Percentiles rank a stretch among this genome's conserved stretches.
Conservation (phyloP, 2,888 invertebrate genomes). For the Machimus rusticus region DNA sequence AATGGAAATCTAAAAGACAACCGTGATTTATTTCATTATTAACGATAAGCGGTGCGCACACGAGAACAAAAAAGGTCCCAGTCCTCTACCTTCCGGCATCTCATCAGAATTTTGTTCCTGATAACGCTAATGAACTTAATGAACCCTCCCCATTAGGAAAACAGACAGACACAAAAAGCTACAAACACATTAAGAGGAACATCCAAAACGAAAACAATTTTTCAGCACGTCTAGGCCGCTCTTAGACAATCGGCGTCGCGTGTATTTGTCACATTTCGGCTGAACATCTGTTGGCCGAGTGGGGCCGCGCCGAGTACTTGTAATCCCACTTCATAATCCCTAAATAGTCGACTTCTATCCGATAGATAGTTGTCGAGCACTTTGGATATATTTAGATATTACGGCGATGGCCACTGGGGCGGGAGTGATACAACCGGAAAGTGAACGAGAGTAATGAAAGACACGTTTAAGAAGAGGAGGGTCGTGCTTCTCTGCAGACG, state of each 20-base stretch:
- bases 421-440: neutral
- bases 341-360: constrained; percentile 3
- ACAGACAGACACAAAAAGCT: neutral
- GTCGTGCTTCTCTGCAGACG: neutral
- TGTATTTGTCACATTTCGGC: neutral
- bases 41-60: neutral
- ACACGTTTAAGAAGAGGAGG: neutral
- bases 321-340: constrained; percentile 21
- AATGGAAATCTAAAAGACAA: neutral
- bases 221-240: neutral
- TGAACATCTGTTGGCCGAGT: constrained; percentile 5
- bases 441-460: neutral
- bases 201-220: neutral
- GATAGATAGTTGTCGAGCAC: constrained; percentile 21
- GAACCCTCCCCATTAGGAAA: neutral
- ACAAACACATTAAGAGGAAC: neutral
- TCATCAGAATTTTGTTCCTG: neutral
- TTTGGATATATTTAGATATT: constrained; percentile 14
- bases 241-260: neutral
- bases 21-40: constrained; percentile 23
- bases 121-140: constrained; percentile 13
- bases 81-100: neutral
- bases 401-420: neutral
- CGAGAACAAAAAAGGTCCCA: neutral
- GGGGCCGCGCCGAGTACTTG: neutral